phyloP scores from a whole-genome alignment of 2,113 vertebrate genomes.

The Stomatorhinus ivindoensis region DNA sequence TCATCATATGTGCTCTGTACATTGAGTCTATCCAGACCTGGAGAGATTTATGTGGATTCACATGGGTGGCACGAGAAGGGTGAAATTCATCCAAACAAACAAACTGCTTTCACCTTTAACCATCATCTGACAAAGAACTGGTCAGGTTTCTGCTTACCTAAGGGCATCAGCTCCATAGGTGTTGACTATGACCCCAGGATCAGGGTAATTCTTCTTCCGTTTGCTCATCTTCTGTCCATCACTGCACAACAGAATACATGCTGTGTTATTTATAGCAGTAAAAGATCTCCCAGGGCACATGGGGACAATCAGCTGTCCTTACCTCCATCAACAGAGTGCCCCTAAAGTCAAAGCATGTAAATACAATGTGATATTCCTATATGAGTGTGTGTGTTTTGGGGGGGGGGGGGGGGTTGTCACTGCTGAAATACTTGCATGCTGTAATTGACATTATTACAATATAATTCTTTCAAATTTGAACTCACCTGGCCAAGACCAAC shows the following conservation, averaged over 20 bases:
- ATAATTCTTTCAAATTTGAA: constrained; percentile 6
- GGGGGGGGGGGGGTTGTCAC: not conserved
- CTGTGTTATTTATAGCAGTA: constrained; percentile 21
- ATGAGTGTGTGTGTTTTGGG: not conserved
- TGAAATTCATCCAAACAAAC: not conserved
- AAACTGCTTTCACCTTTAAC: not conserved
- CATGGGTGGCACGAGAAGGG: not conserved
- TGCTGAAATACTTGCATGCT: not conserved
- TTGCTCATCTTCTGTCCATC: constrained; percentile 99
- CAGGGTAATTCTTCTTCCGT: constrained; percentile 97
- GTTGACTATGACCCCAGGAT: constrained; percentile 74
- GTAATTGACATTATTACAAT: not conserved
- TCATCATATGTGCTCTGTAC: not conserved
- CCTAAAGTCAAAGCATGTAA: constrained; percentile 19
- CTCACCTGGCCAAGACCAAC: constrained; percentile 85
- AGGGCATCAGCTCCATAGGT: constrained; percentile 89
- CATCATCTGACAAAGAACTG: not conserved
- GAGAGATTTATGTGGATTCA: not conserved
- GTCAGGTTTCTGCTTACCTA: constrained; percentile 60
- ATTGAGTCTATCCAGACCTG: not conserved
- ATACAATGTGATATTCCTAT: not conserved
- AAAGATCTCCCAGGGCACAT: constrained; percentile 45
- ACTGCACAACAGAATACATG: constrained; percentile 51
- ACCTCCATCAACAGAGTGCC: not conserved
- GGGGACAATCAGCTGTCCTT: constrained; percentile 13